Percentiles rank a stretch among this genome's conserved stretches.
Evolutionary conservation across 2,113 vertebrate species (phyloP).

Genomic region (Agapornis roseicollis): DNA sequence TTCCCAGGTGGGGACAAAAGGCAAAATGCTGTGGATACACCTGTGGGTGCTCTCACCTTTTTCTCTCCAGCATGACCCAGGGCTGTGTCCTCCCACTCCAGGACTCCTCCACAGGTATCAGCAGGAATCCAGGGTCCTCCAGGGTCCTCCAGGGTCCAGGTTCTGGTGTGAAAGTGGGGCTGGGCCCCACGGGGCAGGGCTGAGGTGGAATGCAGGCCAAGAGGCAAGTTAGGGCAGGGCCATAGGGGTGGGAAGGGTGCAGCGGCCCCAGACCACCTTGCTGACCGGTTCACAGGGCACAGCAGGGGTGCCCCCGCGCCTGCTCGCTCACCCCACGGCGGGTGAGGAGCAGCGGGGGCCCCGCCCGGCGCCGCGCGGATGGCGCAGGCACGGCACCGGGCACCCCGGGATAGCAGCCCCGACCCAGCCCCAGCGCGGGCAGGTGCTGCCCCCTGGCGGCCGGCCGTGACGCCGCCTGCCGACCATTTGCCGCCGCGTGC

Average conservation of each 20-base stretch:
- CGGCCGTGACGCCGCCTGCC: not conserved
- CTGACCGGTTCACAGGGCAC: not conserved
- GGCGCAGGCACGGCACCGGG: not conserved
- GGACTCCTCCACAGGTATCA: too few species aligned
- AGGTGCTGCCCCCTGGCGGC: constrained; percentile 21
- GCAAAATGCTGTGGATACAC: accelerated
- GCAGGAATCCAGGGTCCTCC: accelerated
- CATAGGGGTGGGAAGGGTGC: not conserved
- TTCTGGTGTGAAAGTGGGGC: accelerated
- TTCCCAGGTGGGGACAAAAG: accelerated
- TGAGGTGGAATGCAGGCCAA: accelerated
- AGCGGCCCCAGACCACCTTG: accelerated
- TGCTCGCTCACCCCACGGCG: not conserved
- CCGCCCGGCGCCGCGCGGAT: accelerated
- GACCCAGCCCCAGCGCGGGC: not conserved
- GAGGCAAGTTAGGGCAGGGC: not conserved
- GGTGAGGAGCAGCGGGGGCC: accelerated
- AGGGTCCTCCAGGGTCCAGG: accelerated
- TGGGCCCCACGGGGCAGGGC: not conserved
- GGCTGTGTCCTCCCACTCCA: accelerated
- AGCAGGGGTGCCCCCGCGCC: too few species aligned
- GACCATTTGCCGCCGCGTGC: constrained; percentile 20
- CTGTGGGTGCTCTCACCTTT: not conserved
- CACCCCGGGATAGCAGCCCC: too few species aligned
- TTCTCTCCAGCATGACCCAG: accelerated